Evolutionary conservation across 1,140 invertebrate genomes (phyloP), one percentile per base, ranked within the genome.

Genomic region (Mizuhopecten yessoensis): DNA sequence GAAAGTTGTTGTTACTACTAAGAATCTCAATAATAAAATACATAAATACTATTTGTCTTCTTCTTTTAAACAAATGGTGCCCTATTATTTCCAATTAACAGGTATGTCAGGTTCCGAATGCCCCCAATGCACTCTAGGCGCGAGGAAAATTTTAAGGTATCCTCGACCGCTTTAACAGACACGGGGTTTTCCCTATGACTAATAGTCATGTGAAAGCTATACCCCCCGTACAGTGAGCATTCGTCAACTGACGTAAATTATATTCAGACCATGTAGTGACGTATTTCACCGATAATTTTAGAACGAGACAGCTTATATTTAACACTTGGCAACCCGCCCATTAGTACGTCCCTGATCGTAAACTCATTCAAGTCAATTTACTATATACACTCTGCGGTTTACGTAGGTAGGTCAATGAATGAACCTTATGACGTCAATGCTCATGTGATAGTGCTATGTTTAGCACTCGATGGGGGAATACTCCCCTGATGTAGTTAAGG

Each of bases 391-490:
- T 75, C n/a, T 9, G 20, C 45, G 20, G 20, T 49, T 9, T 29
- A 75, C n/a, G 57, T 75, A n/a, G 1, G 9, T n/a, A 75, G 57
- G 29, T 75, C 57, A 75, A 75, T 75, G 57, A 49, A 49, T 49
- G 45, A 49, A 49, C 45, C 45, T 13, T 75, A 75, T 75, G 57
- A 75, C 57, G 57, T 75, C 57, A 75, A 75, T 75, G 23, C n/a
- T 75, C 57, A 75, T n/a, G 23, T 75, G 57, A 75, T 23, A 29
- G n/a, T 75, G 57, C 57, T 75, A 75, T 17, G 9, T 29, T 75
- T 75, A 75, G 57, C 23, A 75, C 57, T 75, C 57, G 57, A n/a
- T 29, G 57, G 57, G 57, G 57, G n/a, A 75, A 75, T 75, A 75
- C 57, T 75, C 57, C 3, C 57, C 57, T 29, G 57, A 75, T 75